Evolutionary conservation across 2,113 vertebrate genomes (phyloP).

Genomic region (Syngnathoides biaculeatus): DNA sequence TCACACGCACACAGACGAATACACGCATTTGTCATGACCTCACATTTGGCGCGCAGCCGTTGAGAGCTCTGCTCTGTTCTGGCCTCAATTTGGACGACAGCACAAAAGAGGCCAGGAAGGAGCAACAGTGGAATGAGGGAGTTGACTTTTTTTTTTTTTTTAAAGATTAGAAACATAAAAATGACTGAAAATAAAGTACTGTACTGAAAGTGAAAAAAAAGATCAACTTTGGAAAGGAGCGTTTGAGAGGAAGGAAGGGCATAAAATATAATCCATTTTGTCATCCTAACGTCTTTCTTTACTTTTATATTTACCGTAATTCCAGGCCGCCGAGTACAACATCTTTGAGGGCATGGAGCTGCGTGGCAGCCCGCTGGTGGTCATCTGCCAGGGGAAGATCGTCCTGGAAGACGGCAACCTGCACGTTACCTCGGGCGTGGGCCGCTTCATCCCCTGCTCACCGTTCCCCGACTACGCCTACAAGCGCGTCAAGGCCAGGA

Average conservation of each 20-base stretch:
- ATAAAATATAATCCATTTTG: neutral
- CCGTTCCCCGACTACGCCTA: slow-evolving; percentile 92
- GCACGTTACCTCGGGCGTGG: slow-evolving; percentile 83
- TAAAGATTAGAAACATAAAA: slow-evolving; percentile 41
- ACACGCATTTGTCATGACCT: slow-evolving; percentile 56
- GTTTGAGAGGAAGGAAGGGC: neutral
- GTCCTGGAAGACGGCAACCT: slow-evolving; percentile 91
- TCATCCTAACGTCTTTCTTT: neutral
- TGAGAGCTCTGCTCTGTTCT: slow-evolving; percentile 64
- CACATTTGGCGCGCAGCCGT: slow-evolving; percentile 60
- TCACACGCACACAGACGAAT: neutral
- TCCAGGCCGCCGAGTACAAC: slow-evolving; percentile 91
- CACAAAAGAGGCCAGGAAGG: slow-evolving; percentile 24
- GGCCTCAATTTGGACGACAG: slow-evolving; percentile 58
- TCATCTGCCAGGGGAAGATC: slow-evolving; percentile 96
- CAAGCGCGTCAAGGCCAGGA: slow-evolving; percentile 95
- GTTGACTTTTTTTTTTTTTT: slow-evolving; percentile 13
- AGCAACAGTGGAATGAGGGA: slow-evolving; percentile 55
- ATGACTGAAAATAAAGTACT: slow-evolving; percentile 17
- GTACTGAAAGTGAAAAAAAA: slow-evolving; percentile 12
- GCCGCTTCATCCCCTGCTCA: slow-evolving; percentile 88
- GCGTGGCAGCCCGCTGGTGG: slow-evolving; percentile 84
- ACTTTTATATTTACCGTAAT: neutral
- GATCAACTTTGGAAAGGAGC: neutral
- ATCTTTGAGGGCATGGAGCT: slow-evolving; percentile 97